A percentile compares a stretch with the other conserved stretches of the same genome.
These are phyloP conservation scores for Pangasius djambal DNA, from an alignment of 2,797 vertebrate genomes.

Conservation along the genomic window DNA sequence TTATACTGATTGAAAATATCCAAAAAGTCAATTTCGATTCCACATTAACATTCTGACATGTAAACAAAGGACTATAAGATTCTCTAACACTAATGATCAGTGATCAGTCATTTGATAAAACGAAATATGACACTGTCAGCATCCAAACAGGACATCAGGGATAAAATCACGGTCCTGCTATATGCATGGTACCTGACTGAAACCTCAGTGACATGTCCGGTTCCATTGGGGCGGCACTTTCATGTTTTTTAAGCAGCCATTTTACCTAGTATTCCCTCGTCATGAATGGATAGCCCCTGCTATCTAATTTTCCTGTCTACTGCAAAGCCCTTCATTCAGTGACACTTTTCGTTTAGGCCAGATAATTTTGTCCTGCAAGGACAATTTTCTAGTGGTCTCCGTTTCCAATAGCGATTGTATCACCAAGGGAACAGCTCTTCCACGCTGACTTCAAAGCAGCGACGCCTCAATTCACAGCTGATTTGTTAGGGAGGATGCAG, in stretches of 20 bases:
- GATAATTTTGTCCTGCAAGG: constrained; percentile 54
- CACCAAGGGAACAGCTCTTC: constrained; percentile 44
- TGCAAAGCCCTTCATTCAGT: constrained; percentile 40
- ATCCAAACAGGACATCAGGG: background rate
- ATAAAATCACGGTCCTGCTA: constrained; percentile 19
- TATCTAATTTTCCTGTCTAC: constrained; percentile 45
- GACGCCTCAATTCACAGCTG: constrained; percentile 36
- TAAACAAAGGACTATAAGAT: background rate
- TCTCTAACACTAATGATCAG: background rate
- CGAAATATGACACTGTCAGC: background rate
- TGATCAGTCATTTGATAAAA: background rate
- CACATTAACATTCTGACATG: background rate
- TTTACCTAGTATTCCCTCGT: constrained; percentile 37
- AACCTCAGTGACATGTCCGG: constrained; percentile 49
- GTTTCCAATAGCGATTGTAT: constrained; percentile 33
- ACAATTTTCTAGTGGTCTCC: constrained; percentile 51
- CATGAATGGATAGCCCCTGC: constrained; percentile 34
- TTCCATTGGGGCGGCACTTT: constrained; percentile 44
- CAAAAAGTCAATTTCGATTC: background rate
- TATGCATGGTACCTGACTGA: constrained; percentile 42
- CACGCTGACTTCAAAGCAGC: constrained; percentile 49
- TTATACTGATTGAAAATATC: background rate
- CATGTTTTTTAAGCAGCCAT: constrained; percentile 60
- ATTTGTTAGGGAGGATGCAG: constrained; percentile 43
- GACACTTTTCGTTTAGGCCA: constrained; percentile 48